Evolutionary conservation across 2,797 vertebrate genomes (phyloP).

Genomic region (Sebastes nivosus): DNA sequence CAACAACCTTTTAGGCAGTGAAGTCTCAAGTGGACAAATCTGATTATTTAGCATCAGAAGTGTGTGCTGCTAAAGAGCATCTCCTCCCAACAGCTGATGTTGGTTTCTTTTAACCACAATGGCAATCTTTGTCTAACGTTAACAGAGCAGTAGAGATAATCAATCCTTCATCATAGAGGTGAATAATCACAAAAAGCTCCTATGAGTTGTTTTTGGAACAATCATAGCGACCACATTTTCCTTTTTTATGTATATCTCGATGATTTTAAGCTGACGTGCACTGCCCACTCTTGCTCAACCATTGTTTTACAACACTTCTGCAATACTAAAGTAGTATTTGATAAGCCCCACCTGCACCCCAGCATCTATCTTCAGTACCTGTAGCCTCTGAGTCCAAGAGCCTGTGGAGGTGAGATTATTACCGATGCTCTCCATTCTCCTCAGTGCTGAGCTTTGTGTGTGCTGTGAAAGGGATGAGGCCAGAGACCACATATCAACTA

Average conservation of each 20-base stretch:
- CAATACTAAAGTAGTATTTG: not conserved
- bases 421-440: not conserved
- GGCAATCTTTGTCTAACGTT: too few species aligned
- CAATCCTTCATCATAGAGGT: too few species aligned
- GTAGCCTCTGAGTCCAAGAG: not conserved
- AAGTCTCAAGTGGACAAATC: too few species aligned
- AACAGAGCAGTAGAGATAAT: too few species aligned
- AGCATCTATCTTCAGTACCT: not conserved
- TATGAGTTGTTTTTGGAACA: not conserved
- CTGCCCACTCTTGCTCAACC: not conserved
- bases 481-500: not conserved
- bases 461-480: not conserved
- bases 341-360: not conserved
- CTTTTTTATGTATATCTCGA: not conserved
- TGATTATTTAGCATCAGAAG: too few species aligned
- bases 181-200: not conserved
- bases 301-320: not conserved
- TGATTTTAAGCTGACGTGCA: not conserved
- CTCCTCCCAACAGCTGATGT: too few species aligned
- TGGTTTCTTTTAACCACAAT: too few species aligned
- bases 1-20: too few species aligned
- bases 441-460: not conserved
- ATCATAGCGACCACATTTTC: not conserved
- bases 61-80: too few species aligned
- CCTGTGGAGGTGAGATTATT: not conserved